Conservation (phyloP, 2,888 invertebrate species). For the Scaptomyza cyrtandrae region DNA sequence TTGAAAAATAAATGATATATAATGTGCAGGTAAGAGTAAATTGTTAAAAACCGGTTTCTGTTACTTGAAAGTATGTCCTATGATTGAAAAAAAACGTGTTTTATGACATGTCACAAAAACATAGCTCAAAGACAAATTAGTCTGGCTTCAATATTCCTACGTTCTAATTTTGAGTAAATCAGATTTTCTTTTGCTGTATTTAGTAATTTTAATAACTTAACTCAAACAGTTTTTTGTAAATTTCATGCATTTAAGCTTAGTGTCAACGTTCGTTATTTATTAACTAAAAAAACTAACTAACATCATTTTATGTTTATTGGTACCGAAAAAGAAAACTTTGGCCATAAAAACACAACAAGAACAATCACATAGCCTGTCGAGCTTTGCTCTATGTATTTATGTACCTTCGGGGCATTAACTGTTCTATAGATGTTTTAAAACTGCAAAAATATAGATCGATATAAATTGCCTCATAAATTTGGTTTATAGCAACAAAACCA, state of each 20-base stretch:
- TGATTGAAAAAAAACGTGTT: too few relatives aligned
- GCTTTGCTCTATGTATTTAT: not conserved
- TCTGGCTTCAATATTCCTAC: too few relatives aligned
- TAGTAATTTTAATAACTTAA: not conserved
- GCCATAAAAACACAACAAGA: not conserved
- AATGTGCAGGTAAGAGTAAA: not conserved
- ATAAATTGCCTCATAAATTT: constrained; percentile 55
- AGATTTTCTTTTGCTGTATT: not conserved
- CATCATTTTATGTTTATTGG: not conserved
- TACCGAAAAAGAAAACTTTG: not conserved
- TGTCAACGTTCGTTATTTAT: not conserved
- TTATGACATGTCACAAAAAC: too few relatives aligned
- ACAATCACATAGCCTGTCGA: not conserved
- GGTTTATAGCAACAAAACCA: constrained; percentile 30
- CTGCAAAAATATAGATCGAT: constrained; percentile 25
- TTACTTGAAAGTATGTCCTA: too few relatives aligned
- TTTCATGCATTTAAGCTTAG: not conserved
- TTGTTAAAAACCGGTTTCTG: too few relatives aligned
- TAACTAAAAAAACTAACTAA: not conserved
- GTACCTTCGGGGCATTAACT: constrained; percentile 4
- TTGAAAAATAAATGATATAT: not conserved
- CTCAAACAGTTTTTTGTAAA: not conserved
- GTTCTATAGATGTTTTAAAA: constrained; percentile 31
- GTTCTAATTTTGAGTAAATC: too few relatives aligned
- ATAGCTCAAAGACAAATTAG: too few relatives aligned